These are phyloP conservation scores for Drosophila ananassae DNA, from an alignment of 1,140 invertebrate species.

Conservation along the genomic window DNA sequence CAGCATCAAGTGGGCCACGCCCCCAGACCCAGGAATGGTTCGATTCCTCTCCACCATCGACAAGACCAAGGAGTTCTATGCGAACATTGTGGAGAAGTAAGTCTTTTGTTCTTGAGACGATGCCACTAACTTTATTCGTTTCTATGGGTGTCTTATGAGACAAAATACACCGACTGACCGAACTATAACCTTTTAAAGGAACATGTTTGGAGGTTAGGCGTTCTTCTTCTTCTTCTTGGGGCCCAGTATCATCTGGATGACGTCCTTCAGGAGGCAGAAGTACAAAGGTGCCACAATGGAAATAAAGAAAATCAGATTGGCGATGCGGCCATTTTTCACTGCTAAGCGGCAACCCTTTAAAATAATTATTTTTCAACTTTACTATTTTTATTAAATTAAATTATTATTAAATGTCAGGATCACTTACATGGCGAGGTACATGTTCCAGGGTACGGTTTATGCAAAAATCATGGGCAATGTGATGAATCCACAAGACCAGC, in stretches of 20 bases:
- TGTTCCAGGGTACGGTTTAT: conserved; percentile 22
- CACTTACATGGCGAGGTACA: conserved; percentile 5
- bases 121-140: conserved; percentile 17
- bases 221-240: conserved; percentile 29
- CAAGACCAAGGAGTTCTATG: conserved; percentile 82
- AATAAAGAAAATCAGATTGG: conserved; percentile 66
- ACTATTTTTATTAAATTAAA: background rate
- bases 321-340: conserved; percentile 31
- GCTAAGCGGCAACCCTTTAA: conserved; percentile 47
- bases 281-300: conserved; percentile 69
- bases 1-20: conserved; percentile 69
- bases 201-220: conserved; percentile 5
- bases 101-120: conserved; percentile 23
- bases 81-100: conserved; percentile 82
- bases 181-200: background rate
- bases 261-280: conserved; percentile 62
- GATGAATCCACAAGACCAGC: conserved; percentile 53
- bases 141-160: background rate
- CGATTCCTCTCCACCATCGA: conserved; percentile 79
- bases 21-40: conserved; percentile 72
- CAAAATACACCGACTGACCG: conserved; percentile 24
- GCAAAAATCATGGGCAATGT: conserved; percentile 46
- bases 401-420: background rate
- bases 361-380: too few species aligned
- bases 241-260: conserved; percentile 37